Evolutionary conservation across 1,140 invertebrate species (phyloP).

Genomic region (Gyrodactylus salaris): DNA sequence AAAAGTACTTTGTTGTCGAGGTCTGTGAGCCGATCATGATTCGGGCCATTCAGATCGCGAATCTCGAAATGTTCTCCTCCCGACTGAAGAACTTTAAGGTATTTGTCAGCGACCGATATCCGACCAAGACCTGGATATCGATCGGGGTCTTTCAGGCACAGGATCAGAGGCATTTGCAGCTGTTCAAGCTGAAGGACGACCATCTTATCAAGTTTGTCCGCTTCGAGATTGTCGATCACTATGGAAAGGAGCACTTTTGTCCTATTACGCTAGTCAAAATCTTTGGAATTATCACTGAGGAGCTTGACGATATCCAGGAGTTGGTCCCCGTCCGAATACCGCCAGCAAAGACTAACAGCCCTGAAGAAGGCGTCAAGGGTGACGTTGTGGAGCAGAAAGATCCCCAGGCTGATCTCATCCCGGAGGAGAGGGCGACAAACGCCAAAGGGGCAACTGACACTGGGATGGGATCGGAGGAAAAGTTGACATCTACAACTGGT

Average conservation of each 20-base stretch:
- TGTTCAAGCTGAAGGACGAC: background rate
- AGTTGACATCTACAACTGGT: no score
- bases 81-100: constrained; percentile 3
- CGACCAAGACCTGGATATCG: background rate
- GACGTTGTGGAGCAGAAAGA: background rate
- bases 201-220: background rate
- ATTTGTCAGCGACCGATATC: background rate
- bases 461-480: no score
- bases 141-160: background rate
- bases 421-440: background rate
- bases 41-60: constrained; percentile 49
- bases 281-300: background rate
- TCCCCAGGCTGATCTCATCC: background rate
- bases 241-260: constrained; percentile 5
- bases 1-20: constrained; percentile 54
- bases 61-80: constrained; percentile 88
- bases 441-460: background rate
- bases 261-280: constrained; percentile 1
- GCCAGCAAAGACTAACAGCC: no score
- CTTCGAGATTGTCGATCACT: constrained; percentile 5
- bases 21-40: constrained; percentile 76
- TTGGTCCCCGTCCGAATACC: background rate
- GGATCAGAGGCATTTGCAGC: background rate
- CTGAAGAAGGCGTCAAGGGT: background rate
- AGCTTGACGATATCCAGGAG: background rate